Conservation (phyloP, 2,888 invertebrate genomes). For the Timema cristinae region DNA sequence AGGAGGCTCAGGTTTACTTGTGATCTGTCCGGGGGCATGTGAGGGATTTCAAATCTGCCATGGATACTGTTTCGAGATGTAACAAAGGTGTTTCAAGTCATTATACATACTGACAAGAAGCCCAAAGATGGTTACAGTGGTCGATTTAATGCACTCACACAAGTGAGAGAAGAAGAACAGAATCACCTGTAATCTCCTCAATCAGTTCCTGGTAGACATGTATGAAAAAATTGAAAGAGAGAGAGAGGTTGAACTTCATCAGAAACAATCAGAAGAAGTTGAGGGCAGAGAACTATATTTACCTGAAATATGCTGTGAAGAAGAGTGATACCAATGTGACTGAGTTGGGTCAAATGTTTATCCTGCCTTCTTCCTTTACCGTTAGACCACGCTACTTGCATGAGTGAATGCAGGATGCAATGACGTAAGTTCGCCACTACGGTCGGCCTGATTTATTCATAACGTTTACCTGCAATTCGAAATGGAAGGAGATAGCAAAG, state of each 20-base stretch:
- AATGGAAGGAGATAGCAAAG: conserved; percentile 34
- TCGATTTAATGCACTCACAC: no score
- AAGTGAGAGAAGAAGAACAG: no score
- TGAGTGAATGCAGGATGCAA: conserved; percentile 38
- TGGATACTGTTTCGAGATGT: no score
- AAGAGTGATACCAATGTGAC: conserved; percentile 24
- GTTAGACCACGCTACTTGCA: conserved; percentile 35
- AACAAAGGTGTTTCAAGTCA: no score
- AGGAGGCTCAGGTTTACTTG: no score
- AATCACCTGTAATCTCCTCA: no score
- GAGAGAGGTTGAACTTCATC: conserved; percentile 32
- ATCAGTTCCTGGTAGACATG: no score
- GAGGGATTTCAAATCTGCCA: no score
- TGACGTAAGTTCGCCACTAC: conserved; percentile 39
- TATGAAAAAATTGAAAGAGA: conserved; percentile 34
- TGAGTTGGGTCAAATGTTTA: conserved; percentile 21
- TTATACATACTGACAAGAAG: no score
- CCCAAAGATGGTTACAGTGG: no score
- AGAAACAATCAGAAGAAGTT: conserved; percentile 33
- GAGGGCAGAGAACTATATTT: conserved; percentile 30
- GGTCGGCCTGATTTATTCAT: conserved; percentile 41
- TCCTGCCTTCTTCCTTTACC: conserved; percentile 30
- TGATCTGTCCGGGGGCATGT: no score
- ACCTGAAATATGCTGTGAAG: conserved; percentile 31
- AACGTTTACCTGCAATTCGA: conserved; percentile 40